Base-by-base conservation (phyloP, 1,140 invertebrate species). In the Liolophura sinensis region DNA sequence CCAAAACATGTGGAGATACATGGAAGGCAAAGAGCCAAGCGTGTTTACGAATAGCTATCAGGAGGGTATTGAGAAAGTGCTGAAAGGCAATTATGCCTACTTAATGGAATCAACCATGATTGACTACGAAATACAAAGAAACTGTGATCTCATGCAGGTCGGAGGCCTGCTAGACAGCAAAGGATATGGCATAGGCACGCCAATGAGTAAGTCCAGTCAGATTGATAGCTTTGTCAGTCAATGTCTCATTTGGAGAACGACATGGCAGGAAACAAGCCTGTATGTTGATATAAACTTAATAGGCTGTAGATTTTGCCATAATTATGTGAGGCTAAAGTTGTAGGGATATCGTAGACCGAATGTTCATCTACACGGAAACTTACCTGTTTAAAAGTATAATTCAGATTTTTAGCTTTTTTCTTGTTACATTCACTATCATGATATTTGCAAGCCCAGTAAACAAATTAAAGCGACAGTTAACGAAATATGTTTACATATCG, bases 81-180 rank as follows among this genome's bases (percentile, higher is more conserved):
- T 66, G 65, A 63, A 69, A 60, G 94, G 95, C 0, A 93, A 97
- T 78, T 99, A 98, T 80, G 97, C 97, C 0, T 99, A 97, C 81
- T 88, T 99, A 24, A 98, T 99, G 94, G 97, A 99, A 86, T 98
- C 95, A 0, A 78, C 81, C 1, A 97, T 96, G 0, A 98, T 97
- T 90, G 85, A 99, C 59, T 97, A 99, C 83, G 97, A 97, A 79
- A 77, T 73, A 20, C 76, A 99, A 85, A 87, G 96, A 60, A 93
- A 99, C 79, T 99, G 97, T 84, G 97, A 98, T 85, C 87, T 99
- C 5, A 99, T 97, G 40, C 96, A 99, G 88, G 95, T 99, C 51
- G 97, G 97, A 0, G 96, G 96, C 1, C 87, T 98, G 0, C 86
- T 97, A 18, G 95, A 97, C 75, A 95, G 92, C 40, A 97, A 97